Conservation (phyloP, 2,113 vertebrate species). For the Tenrec ecaudatus region DNA sequence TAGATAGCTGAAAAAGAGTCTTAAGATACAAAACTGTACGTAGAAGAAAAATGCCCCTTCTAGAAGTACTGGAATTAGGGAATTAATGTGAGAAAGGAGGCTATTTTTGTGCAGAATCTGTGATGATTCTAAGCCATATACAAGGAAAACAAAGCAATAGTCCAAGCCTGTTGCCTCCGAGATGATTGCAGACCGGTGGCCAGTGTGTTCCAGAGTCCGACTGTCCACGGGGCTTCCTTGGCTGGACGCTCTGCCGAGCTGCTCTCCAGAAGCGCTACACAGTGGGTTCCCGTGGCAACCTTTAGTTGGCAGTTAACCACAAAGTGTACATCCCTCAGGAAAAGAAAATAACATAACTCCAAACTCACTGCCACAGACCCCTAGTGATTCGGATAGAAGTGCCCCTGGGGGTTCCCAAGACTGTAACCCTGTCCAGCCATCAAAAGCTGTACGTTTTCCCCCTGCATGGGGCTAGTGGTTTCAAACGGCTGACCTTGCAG, state of each 20-base stretch:
- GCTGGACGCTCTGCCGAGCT: not conserved
- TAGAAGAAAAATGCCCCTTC: not conserved
- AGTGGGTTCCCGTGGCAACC: not conserved
- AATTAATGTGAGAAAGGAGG: not conserved
- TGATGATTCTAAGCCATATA: not conserved
- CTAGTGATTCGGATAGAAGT: no score
- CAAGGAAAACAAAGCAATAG: no score
- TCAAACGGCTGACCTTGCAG: no score
- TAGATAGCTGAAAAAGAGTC: conserved; percentile 3
- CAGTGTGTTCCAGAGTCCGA: not conserved
- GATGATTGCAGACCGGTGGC: not conserved
- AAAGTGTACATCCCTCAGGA: not conserved
- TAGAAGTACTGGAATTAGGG: not conserved
- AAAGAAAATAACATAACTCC: no score
- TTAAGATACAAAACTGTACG: not conserved
- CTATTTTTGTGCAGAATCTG: not conserved
- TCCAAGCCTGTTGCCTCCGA: not conserved
- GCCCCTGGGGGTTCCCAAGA: no score
- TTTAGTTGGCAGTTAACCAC: not conserved
- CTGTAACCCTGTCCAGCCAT: no score
- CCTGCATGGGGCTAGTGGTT: no score
- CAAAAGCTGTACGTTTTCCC: no score
- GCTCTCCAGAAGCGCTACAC: not conserved
- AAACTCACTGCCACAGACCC: no score
- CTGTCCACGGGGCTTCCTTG: no score